Percentiles rank a stretch among this genome's conserved stretches.
These are phyloP conservation scores for Tenthredo amoena DNA, from an alignment of 2,888 invertebrate species.

Conservation along the genomic window DNA sequence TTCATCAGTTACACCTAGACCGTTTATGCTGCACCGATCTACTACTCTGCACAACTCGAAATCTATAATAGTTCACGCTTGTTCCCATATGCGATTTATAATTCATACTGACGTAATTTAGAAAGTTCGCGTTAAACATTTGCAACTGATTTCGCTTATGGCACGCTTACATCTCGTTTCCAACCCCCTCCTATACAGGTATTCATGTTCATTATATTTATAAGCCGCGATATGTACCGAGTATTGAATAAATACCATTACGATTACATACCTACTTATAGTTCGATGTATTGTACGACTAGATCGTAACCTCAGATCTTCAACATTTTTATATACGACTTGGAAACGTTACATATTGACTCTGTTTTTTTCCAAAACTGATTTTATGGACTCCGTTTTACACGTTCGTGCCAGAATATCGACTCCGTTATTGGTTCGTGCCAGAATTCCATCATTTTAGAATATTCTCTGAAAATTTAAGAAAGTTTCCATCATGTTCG, in stretches of 20 bases:
- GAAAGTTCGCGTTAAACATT: constrained; percentile 51
- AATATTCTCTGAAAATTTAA: too few species aligned
- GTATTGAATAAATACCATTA: not conserved
- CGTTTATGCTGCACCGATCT: not conserved
- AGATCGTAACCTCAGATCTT: too few species aligned
- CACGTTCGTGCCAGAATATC: too few species aligned
- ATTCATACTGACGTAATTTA: constrained; percentile 49
- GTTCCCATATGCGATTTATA: constrained; percentile 18
- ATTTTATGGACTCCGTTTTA: too few species aligned
- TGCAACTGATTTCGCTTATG: constrained; percentile 51
- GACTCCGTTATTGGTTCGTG: too few species aligned
- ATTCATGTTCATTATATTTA: constrained; percentile 5
- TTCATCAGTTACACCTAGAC: too few species aligned
- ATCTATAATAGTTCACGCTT: not conserved
- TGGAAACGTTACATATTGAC: too few species aligned
- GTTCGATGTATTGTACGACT: not conserved
- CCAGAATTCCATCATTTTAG: too few species aligned
- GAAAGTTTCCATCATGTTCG: too few species aligned
- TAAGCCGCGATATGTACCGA: not conserved
- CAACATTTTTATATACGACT: too few species aligned
- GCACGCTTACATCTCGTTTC: constrained; percentile 50
- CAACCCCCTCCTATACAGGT: not conserved
- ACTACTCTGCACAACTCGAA: not conserved
- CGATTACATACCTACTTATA: too few species aligned
- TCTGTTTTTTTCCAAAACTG: too few species aligned